Percentiles rank a stretch among this genome's conserved stretches.
These are phyloP conservation scores for Gymnodraco acuticeps DNA, from an alignment of 2,797 vertebrate genomes.

Conservation along the genomic window DNA sequence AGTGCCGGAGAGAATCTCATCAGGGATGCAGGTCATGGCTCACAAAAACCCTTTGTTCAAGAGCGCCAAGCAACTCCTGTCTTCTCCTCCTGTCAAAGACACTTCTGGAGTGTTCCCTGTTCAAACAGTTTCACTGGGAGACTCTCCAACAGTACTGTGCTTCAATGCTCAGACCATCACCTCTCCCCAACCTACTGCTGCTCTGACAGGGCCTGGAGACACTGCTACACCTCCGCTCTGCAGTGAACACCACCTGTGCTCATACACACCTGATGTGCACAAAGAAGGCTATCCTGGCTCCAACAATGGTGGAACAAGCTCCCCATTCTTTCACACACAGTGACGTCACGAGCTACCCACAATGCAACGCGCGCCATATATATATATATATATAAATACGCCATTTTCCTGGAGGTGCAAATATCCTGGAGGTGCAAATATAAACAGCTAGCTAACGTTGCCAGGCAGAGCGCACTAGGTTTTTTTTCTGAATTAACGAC, in stretches of 20 bases:
- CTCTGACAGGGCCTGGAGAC: slow-evolving; percentile 40
- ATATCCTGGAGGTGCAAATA: no score
- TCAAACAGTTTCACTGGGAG: slow-evolving; percentile 63
- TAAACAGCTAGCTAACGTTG: no score
- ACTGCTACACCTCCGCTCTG: not conserved
- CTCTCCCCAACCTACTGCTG: slow-evolving; percentile 42
- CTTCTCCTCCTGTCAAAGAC: slow-evolving; percentile 59
- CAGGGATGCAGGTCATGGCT: slow-evolving; percentile 60
- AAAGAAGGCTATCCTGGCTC: not conserved
- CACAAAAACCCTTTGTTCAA: slow-evolving; percentile 58
- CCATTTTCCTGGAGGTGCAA: no score
- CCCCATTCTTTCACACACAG: no score
- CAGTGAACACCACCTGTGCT: not conserved
- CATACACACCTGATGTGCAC: not conserved
- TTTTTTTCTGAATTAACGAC: no score
- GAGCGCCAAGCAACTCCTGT: slow-evolving; percentile 63
- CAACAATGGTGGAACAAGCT: no score
- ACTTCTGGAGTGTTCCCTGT: slow-evolving; percentile 52
- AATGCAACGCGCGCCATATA: no score
- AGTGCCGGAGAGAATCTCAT: slow-evolving; percentile 48
- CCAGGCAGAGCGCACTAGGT: no score
- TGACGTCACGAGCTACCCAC: no score
- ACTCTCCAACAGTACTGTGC: slow-evolving; percentile 48
- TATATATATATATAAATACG: no score
- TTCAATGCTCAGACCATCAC: slow-evolving; percentile 40